Conservation (phyloP, 2,797 vertebrate species). For the Mus minutoides region DNA sequence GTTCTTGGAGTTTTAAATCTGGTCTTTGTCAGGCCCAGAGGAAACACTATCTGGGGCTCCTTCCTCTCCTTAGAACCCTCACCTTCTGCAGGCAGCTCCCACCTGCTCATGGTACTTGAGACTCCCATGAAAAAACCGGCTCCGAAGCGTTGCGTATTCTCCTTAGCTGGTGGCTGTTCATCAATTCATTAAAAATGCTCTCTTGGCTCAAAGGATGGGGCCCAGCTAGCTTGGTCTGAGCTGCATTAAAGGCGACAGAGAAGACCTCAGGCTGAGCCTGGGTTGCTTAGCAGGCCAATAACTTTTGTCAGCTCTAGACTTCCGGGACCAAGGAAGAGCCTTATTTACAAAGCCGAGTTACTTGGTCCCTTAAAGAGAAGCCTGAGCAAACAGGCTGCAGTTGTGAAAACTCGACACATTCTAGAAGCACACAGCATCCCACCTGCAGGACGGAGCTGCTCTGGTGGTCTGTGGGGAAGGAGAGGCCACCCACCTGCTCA, state of each 20-base stretch:
- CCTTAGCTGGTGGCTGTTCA: neutral
- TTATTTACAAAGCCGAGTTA: neutral
- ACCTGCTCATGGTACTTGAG: neutral
- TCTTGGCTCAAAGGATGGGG: neutral
- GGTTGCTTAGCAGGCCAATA: neutral
- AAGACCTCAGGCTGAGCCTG: neutral
- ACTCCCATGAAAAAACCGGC: neutral
- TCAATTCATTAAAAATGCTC: neutral
- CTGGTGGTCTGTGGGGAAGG: neutral
- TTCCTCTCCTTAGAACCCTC: no score
- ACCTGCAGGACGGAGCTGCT: neutral
- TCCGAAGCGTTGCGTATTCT: neutral
- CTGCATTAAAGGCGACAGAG: neutral
- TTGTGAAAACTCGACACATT: neutral
- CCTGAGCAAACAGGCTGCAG: neutral
- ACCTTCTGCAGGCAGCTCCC: neutral
- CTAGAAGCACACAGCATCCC: neutral
- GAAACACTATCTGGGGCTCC: neutral
- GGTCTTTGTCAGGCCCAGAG: neutral
- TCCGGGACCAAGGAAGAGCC: neutral
- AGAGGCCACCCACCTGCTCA: neutral
- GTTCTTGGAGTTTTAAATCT: neutral
- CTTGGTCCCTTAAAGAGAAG: neutral
- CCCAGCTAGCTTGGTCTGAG: neutral
- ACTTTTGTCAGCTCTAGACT: neutral